These are phyloP conservation scores for Tamandua tetradactyla DNA, from an alignment of 2,797 vertebrate species.

Conservation along the genomic window DNA sequence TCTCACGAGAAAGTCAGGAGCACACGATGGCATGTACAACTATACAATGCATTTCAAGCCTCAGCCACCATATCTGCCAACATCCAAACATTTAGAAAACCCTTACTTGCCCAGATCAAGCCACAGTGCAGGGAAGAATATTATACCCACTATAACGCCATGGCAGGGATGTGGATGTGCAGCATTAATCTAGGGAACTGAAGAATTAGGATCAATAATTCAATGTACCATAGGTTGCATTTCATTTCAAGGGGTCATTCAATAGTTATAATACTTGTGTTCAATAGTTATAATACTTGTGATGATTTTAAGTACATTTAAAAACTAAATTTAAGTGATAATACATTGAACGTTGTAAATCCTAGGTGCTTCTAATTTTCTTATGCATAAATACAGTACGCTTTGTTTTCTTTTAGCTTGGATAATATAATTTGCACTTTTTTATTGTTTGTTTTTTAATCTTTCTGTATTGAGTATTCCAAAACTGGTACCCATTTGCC, in stretches of 20 bases:
- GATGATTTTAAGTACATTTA: neutral
- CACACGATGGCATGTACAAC: neutral
- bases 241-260: neutral
- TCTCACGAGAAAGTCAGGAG: neutral
- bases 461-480: neutral
- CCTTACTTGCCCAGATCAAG: neutral
- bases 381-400: neutral
- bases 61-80: neutral
- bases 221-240: neutral
- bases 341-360: neutral
- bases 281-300: no score
- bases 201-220: neutral
- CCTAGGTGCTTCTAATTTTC: neutral
- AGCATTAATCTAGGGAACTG: neutral
- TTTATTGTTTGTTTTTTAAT: neutral
- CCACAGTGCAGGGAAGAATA: neutral
- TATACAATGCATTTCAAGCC: fast-evolving
- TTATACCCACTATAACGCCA: fast-evolving
- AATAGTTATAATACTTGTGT: neutral
- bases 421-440: neutral
- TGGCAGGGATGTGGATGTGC: neutral
- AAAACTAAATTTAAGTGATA: neutral
- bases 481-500: neutral
- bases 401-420: neutral
- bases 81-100: neutral